These are phyloP conservation scores for Smutsia temminckii DNA, from an alignment of 2,797 vertebrate genomes.

Conservation along the genomic window DNA sequence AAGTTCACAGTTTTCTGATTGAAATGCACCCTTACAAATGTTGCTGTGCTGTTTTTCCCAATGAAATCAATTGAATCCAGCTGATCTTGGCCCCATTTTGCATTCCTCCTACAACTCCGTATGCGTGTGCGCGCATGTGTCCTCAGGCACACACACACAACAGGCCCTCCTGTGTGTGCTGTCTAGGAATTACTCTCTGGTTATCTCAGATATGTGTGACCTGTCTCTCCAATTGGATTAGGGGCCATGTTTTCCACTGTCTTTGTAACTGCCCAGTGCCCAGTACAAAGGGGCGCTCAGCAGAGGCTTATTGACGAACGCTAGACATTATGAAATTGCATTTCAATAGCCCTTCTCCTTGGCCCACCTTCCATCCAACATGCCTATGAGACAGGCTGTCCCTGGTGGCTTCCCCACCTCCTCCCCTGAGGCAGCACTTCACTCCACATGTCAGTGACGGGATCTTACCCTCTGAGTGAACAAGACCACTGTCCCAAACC, in stretches of 20 bases:
- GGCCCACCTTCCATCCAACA: not conserved
- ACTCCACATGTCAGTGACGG: not conserved
- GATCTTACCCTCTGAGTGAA: slow-evolving; percentile 20
- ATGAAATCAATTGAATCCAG: slow-evolving; percentile 55
- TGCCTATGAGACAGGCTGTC: not conserved
- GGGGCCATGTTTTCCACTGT: not conserved
- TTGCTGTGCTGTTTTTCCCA: slow-evolving; percentile 46
- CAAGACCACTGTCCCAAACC: not conserved
- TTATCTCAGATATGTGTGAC: not conserved
- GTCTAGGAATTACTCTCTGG: not conserved
- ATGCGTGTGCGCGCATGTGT: rapidly evolving
- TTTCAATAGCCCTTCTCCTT: not conserved
- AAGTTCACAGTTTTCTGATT: not conserved
- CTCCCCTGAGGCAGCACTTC: not conserved
- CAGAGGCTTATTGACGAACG: not conserved
- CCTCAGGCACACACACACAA: rapidly evolving
- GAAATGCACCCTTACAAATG: not conserved
- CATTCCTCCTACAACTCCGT: not conserved
- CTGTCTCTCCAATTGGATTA: not conserved
- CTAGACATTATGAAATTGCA: not conserved
- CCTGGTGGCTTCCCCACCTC: not conserved
- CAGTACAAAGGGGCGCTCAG: not conserved
- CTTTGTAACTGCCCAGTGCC: not conserved
- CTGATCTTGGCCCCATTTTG: slow-evolving; percentile 34
- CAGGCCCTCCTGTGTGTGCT: not conserved